Evolutionary conservation across 2,888 invertebrate genomes (phyloP).

Genomic region (Entomobrya multifasciata): DNA sequence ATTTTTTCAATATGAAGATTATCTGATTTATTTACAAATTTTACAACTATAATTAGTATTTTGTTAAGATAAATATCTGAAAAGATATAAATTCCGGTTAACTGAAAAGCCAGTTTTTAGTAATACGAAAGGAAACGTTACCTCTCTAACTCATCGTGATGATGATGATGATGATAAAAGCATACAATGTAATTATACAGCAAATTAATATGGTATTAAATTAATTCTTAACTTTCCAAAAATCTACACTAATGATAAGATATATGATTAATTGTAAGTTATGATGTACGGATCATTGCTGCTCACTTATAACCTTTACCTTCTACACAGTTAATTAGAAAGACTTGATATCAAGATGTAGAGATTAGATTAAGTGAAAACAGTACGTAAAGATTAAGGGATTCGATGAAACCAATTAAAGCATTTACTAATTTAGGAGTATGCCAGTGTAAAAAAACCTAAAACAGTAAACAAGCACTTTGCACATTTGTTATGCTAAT

Average conservation of each 20-base stretch:
- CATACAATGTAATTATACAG: background rate
- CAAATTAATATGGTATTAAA: background rate
- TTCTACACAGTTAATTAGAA: too few species aligned
- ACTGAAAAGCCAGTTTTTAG: conserved; percentile 36
- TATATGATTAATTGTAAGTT: background rate
- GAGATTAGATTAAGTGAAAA: conserved; percentile 32
- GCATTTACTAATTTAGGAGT: too few species aligned
- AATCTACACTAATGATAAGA: background rate
- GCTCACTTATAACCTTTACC: background rate
- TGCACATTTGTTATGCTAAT: too few species aligned
- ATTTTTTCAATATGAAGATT: too few species aligned
- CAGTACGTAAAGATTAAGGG: too few species aligned
- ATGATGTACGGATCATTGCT: background rate
- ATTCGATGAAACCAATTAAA: too few species aligned
- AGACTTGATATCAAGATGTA: background rate
- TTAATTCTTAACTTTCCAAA: background rate
- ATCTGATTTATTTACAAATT: too few species aligned
- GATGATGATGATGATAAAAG: background rate
- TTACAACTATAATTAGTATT: background rate
- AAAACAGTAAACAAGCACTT: too few species aligned
- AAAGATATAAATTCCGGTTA: too few species aligned
- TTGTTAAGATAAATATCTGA: background rate
- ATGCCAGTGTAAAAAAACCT: too few species aligned
- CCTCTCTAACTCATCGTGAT: conserved; percentile 37
- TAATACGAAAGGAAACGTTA: conserved; percentile 37